Base-by-base conservation (phyloP, 1,140 invertebrate species). In the Cyrtorhinus lividipennis region DNA sequence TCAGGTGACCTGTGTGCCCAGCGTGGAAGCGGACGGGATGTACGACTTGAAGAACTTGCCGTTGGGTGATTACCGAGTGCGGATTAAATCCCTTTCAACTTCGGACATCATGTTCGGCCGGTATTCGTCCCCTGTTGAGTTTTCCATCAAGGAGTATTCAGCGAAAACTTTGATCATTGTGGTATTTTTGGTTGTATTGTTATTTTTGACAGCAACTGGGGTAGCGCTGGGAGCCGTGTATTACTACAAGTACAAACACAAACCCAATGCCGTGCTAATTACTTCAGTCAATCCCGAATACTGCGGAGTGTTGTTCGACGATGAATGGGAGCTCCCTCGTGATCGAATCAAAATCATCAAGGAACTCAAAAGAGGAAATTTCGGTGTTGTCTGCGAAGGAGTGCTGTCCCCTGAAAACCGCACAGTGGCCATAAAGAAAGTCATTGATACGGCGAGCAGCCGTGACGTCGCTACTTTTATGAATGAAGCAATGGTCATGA, bases 401-500 rank as follows among this genome's bases (percentile, higher is more conserved):
- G 73, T 83, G 22, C 76, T 78, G 2, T 79, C 84, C 8, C 79
- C 80, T 18, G 56, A 65, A 1, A 65, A 66, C 10, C 61, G 61
- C 10, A 61, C 53, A 38, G 95, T 94, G 71, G 95, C 95, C 66
- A 83, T 98, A 26, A 99, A 98, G 79, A 96, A 92, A 63, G 91
- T 95, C 15, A 91, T 90, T 70, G 88, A 94, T 71, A 82, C 86
- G 71, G 87, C 92, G 10, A 87, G 85, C 15, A 83, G 89, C 70
- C 74, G 85, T 62, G 90, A 97, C 72, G 25, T 59, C 22, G 82
- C 87, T 62, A 87, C 92, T 72, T 98, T 98, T 75, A 77, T 98
- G 10, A 92, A 94, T 71, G 95, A 98, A 77, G 93, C 92, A 18
- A 87, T 87, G 13, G 87, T 94, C 2, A 96, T 97, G 93, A 96